phyloP scores from a whole-genome alignment of 2,797 vertebrate species.

The Squalus acanthias region DNA sequence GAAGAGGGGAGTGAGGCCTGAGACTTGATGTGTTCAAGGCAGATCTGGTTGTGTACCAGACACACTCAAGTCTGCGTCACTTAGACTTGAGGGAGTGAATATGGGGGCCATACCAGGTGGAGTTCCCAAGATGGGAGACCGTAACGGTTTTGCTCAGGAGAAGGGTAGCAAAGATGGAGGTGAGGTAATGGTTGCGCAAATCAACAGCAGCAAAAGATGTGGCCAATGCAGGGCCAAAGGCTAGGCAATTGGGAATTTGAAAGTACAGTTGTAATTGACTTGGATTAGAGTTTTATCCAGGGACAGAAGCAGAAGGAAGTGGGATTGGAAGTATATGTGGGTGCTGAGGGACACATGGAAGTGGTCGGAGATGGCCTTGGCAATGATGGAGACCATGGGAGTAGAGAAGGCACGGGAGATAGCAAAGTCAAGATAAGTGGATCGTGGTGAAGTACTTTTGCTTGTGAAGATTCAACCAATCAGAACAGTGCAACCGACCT shows the following conservation, averaged over 20 bases:
- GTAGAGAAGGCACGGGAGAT: background rate
- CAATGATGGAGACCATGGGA: background rate
- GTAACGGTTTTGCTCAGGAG: background rate
- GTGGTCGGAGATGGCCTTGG: background rate
- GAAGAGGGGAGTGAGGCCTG: background rate
- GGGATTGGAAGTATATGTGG: background rate
- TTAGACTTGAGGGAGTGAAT: background rate
- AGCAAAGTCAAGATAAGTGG: background rate
- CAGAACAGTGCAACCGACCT: background rate
- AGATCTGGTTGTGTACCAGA: background rate
- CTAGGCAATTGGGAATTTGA: background rate
- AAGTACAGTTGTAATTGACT: background rate
- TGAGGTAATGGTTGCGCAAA: background rate
- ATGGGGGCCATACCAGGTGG: background rate
- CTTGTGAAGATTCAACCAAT: background rate
- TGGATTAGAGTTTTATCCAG: background rate
- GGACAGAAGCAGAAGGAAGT: background rate
- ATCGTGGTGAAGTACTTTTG: background rate
- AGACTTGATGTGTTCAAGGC: background rate
- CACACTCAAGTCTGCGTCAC: background rate
- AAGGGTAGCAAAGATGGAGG: background rate
- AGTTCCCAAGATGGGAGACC: background rate
- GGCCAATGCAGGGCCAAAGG: background rate
- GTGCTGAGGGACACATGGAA: background rate
- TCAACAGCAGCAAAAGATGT: background rate